Percentiles rank a stretch among this genome's conserved stretches.
These are phyloP conservation scores for Tragelaphus imberbis DNA, from an alignment of 2,113 vertebrate genomes.

Conservation along the genomic window DNA sequence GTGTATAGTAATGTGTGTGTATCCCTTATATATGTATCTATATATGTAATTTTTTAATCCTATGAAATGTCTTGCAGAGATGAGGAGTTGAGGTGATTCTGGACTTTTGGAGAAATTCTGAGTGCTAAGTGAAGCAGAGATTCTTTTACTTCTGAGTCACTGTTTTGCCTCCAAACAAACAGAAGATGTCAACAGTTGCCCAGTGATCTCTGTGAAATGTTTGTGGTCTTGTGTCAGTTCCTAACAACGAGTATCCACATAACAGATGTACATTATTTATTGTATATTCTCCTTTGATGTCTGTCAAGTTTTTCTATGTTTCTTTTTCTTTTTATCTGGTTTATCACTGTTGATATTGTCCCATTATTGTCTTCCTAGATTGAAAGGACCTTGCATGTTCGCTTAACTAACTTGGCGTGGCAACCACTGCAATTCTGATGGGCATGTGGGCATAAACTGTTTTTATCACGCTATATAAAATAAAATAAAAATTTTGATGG, in stretches of 20 bases:
- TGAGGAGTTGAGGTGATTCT: background rate
- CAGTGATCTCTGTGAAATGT: conserved; percentile 57
- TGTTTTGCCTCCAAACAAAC: conserved; percentile 66
- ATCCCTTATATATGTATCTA: background rate
- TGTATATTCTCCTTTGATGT: conserved; percentile 55
- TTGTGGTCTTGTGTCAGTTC: conserved; percentile 48
- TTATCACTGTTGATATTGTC: conserved; percentile 29
- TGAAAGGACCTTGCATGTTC: background rate
- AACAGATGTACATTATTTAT: conserved; percentile 51
- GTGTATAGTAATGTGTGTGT: background rate
- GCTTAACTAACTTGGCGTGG: conserved; percentile 27
- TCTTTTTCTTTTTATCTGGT: conserved; percentile 52
- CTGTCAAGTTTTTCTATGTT: conserved; percentile 35
- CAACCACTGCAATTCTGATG: background rate
- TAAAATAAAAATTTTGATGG: background rate
- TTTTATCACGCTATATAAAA: background rate
- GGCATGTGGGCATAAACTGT: background rate
- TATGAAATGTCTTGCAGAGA: background rate
- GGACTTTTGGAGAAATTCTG: background rate
- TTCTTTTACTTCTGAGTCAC: conserved; percentile 46
- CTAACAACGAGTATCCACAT: conserved; percentile 29
- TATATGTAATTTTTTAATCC: background rate
- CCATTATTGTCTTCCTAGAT: background rate
- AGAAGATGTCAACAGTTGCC: conserved; percentile 61
- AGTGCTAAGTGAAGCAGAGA: conserved; percentile 28